Conservation (phyloP, 2,797 vertebrate species). For the Hemitrygon akajei region DNA sequence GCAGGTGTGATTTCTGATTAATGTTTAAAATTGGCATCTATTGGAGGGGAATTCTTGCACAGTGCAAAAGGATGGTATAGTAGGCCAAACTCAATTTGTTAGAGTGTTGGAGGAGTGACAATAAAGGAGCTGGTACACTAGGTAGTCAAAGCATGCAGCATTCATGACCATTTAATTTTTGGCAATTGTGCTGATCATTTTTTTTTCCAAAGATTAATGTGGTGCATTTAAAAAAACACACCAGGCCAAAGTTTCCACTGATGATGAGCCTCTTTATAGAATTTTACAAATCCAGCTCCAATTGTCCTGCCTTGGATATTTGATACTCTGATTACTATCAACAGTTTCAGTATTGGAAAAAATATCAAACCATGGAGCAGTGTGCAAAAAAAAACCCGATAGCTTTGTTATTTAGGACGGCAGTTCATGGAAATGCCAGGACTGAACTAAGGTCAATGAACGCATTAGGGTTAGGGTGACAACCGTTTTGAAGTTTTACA, state of each 20-base stretch:
- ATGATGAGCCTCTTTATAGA: neutral
- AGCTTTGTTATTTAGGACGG: neutral
- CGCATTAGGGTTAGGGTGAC: no score
- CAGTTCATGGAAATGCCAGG: neutral
- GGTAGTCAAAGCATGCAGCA: neutral
- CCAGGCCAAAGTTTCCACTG: neutral
- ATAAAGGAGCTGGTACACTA: neutral
- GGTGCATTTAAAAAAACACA: no score
- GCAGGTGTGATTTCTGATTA: neutral
- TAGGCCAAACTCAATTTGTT: no score
- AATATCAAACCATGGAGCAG: no score
- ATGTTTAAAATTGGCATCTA: neutral
- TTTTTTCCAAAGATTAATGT: neutral
- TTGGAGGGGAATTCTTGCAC: neutral
- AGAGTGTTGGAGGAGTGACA: neutral
- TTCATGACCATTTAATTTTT: neutral
- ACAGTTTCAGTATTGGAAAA: neutral
- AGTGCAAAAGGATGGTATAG: neutral
- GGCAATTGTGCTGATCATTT: neutral
- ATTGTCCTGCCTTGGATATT: neutral
- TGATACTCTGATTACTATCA: neutral
- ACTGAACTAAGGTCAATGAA: neutral
- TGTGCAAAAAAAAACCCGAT: neutral
- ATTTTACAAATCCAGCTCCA: neutral
- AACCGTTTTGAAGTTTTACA: neutral